Base-by-base conservation (phyloP, 2,888 invertebrate species). In the Dicranocentrus wangi region DNA sequence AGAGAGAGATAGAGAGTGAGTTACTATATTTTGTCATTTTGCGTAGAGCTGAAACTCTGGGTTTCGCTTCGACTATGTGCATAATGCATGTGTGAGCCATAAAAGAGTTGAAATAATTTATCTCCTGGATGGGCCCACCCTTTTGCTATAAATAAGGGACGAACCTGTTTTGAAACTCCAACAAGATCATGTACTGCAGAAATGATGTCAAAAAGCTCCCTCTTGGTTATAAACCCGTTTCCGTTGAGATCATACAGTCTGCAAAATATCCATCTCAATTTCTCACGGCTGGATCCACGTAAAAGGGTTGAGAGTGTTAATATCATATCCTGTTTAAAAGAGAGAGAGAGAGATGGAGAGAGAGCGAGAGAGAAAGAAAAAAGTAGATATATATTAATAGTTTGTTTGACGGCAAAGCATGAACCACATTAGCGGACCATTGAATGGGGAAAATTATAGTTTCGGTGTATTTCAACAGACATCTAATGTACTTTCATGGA, bases 201-300 rank as follows among this genome's bases (percentile, higher is more conserved):
- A 53, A 95, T 93, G 82, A 96, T 95, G 89, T 97, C 95, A 1
- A 94, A 93, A 87, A 98, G 91, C 90, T 98, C 98, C 86, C 94
- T 91, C 86, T 95, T 92, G 69, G 96, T 97, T 88, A 98, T 97
- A 88, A 96, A 95, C 0, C 98, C 98, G 88, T 98, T 98, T 0
- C 96, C 96, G 88, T 98, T 97, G 84, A 97, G 93, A 89, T 98
- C 98, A 89, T 98, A 99, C 77, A 99, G 90, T 87, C 95, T 94
- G 61, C 84, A 85, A 91, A 99, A 99, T 17, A 97, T 96, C 98
- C 98, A 98, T 88, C 96, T 93, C 60, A 98, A 92, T 83, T 98
- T 93, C 89, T 98, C 98, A 89, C 97, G 96, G 23, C 96, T 93
- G 0, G 95, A 96, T 3, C 98, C 98, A 8, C 97, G 92, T 68